phyloP scores from a whole-genome alignment of 2,113 vertebrate genomes.

The Vulpes lagopus region DNA sequence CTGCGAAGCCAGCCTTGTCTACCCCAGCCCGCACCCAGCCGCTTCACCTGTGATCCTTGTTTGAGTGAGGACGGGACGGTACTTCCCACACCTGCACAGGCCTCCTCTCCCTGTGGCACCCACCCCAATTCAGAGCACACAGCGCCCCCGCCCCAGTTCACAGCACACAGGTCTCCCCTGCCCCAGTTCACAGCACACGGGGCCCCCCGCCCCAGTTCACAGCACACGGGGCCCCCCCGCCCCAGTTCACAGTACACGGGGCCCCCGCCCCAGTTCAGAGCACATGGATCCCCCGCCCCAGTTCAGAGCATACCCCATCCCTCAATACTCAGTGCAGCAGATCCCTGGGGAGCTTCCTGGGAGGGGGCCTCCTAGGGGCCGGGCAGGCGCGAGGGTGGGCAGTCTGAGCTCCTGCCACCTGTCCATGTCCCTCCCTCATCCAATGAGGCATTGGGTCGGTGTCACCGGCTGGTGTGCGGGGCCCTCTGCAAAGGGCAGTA shows the following conservation, averaged over 20 bases:
- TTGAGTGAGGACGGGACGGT: background rate
- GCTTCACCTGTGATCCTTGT: background rate
- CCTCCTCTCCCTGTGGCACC: background rate
- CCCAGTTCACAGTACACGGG: background rate
- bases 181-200: too few relatives aligned
- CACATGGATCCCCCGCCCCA: too few relatives aligned
- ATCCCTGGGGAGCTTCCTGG: background rate
- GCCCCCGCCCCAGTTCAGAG: background rate
- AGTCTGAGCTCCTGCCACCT: background rate
- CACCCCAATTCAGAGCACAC: background rate
- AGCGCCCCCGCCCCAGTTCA: background rate
- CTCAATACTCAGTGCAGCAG: background rate
- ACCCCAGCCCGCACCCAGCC: too few relatives aligned
- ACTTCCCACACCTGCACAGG: background rate
- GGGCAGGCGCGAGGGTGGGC: background rate
- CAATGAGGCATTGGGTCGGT: accelerated
- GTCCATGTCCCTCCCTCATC: accelerated
- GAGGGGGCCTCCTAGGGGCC: background rate
- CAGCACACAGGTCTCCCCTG: too few relatives aligned
- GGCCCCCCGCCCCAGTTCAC: too few relatives aligned
- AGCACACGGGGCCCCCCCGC: too few relatives aligned
- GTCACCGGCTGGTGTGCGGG: background rate
- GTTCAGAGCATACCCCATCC: background rate
- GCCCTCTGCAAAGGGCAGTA: background rate
- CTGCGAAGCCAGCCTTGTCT: background rate